Conservation (phyloP, 2,888 invertebrate species). For the Drosophila cognata region DNA sequence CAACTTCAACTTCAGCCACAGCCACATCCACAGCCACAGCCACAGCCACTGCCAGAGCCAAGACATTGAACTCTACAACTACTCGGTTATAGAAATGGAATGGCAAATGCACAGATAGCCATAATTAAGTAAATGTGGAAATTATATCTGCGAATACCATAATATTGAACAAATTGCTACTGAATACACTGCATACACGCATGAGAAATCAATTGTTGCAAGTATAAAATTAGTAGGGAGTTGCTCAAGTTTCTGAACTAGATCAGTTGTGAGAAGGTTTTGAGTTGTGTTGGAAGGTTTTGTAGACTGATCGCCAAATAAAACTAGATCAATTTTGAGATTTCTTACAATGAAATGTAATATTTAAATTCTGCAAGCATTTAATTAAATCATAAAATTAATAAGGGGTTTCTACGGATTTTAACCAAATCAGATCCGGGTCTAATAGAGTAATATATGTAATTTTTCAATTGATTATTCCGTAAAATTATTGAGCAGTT, state of each 20-base stretch:
- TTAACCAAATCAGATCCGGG: too few species aligned
- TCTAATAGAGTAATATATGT: background rate
- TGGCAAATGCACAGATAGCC: slow-evolving; percentile 51
- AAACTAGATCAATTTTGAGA: background rate
- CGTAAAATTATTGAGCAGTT: background rate
- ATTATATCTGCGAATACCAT: slow-evolving; percentile 45
- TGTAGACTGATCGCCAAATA: background rate
- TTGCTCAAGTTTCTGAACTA: background rate
- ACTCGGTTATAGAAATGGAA: slow-evolving; percentile 62
- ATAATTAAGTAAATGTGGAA: slow-evolving; percentile 69
- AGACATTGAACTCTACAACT: slow-evolving; percentile 69
- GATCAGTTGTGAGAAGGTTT: background rate
- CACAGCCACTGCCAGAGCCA: slow-evolving; percentile 12
- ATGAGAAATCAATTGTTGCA: background rate
- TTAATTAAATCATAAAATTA: background rate
- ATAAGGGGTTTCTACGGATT: background rate
- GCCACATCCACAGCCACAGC: background rate
- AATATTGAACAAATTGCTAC: slow-evolving; percentile 9
- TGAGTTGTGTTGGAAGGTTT: background rate
- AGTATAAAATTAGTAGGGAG: background rate
- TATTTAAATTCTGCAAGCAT: background rate
- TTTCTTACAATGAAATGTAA: background rate
- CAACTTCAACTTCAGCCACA: slow-evolving; percentile 21
- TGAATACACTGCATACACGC: background rate
- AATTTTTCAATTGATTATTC: background rate